These are phyloP conservation scores for Oeneis ivallda DNA, from an alignment of 2,888 invertebrate genomes.

Conservation along the genomic window DNA sequence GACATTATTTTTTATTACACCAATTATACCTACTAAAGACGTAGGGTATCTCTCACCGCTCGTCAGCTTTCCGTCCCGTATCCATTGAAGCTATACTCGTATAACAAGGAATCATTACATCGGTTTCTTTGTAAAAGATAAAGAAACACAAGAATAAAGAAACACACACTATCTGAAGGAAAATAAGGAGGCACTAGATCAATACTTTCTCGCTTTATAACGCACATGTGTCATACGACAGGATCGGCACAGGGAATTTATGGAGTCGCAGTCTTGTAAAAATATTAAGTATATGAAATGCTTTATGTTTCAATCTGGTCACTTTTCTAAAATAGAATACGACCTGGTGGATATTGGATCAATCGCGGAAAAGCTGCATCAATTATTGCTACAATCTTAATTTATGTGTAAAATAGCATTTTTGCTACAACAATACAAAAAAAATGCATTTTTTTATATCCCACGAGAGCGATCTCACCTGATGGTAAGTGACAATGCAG, in stretches of 20 bases:
- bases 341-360: too few relatives aligned
- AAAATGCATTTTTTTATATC: too few relatives aligned
- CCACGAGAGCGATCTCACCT: too few relatives aligned
- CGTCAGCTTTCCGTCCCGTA: background rate
- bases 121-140: conserved; percentile 33
- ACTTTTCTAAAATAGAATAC: too few relatives aligned
- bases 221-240: conserved; percentile 78
- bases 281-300: background rate
- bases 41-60: conserved; percentile 3
- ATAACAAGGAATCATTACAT: conserved; percentile 34
- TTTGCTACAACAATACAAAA: too few relatives aligned
- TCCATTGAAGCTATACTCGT: conserved; percentile 10
- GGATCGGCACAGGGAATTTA: conserved; percentile 45
- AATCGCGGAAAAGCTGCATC: too few relatives aligned
- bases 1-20: background rate
- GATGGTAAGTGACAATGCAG: too few relatives aligned
- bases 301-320: too few relatives aligned
- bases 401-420: too few relatives aligned
- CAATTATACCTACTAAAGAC: conserved; percentile 21
- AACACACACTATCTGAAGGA: conserved; percentile 61
- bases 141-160: conserved; percentile 26
- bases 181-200: conserved; percentile 71
- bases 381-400: too few relatives aligned
- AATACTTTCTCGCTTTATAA: conserved; percentile 76
- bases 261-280: conserved; percentile 47